Conservation (phyloP, 64 coral and sea anemone genomes). For the Platygyra sinensis region DNA sequence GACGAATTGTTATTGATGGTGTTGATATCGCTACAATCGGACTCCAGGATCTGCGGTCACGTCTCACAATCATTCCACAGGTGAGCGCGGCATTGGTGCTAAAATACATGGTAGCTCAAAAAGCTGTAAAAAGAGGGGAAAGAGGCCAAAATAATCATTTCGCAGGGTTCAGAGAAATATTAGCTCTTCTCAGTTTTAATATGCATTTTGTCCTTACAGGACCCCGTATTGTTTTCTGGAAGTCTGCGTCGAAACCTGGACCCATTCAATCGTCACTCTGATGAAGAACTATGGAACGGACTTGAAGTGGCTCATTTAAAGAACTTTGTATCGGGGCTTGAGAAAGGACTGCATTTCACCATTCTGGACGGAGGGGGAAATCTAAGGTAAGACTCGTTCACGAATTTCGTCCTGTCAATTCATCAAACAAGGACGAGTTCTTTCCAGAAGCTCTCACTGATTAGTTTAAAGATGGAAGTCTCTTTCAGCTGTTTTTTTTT, state of each 20-base stretch:
- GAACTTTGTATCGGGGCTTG: slow-evolving; percentile 63
- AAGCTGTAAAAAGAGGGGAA: neutral
- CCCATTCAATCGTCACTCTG: slow-evolving; percentile 71
- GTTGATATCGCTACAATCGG: slow-evolving; percentile 70
- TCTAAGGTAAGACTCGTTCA: slow-evolving; percentile 56
- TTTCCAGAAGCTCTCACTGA: no score
- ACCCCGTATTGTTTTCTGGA: slow-evolving; percentile 87
- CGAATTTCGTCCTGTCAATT: neutral
- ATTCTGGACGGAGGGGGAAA: slow-evolving; percentile 84
- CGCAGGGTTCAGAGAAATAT: no score
- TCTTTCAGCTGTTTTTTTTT: no score
- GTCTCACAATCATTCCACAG: slow-evolving; percentile 74
- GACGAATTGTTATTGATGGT: slow-evolving; percentile 61
- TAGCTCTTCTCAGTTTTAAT: no score
- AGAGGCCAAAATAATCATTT: neutral
- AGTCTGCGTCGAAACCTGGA: slow-evolving; percentile 85
- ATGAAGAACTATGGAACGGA: slow-evolving; percentile 80
- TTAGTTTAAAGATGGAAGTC: neutral
- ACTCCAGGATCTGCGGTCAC: slow-evolving; percentile 69
- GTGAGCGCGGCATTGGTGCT: neutral
- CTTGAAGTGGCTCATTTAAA: slow-evolving; percentile 84
- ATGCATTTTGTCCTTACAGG: slow-evolving; percentile 29
- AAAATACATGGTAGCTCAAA: no score
- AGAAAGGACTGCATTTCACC: slow-evolving; percentile 49
- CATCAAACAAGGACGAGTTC: no score